Evolutionary conservation across 2,797 vertebrate genomes (phyloP).

Genomic region (Neostethus bicornis): DNA sequence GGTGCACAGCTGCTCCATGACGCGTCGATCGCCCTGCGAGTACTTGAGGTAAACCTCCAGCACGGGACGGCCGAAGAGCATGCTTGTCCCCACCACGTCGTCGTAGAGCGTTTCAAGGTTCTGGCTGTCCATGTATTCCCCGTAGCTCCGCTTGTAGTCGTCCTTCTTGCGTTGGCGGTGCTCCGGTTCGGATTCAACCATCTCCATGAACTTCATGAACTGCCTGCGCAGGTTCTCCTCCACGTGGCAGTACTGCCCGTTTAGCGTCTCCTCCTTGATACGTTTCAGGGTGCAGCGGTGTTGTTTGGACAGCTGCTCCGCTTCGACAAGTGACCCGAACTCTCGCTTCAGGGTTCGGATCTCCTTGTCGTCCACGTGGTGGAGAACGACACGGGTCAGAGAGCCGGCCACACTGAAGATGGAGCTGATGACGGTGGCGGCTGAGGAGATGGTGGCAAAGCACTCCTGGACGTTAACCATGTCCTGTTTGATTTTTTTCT

Average conservation of each 20-base stretch:
- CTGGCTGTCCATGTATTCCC: constrained; percentile 79
- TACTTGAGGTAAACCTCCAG: constrained; percentile 82
- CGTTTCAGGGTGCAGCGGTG: constrained; percentile 72
- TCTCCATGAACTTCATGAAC: constrained; percentile 82
- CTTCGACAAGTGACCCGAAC: constrained; percentile 73
- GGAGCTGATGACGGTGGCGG: constrained; percentile 82
- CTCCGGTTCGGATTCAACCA: constrained; percentile 70
- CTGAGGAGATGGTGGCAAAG: constrained; percentile 80
- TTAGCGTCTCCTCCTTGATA: constrained; percentile 81
- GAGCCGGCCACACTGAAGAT: constrained; percentile 82
- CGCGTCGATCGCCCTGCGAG: constrained; percentile 68
- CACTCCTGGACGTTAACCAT: constrained; percentile 77
- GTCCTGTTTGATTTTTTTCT: constrained; percentile 77
- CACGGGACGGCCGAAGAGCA: constrained; percentile 82
- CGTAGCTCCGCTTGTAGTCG: constrained; percentile 73
- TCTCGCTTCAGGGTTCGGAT: constrained; percentile 79
- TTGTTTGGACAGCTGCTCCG: constrained; percentile 76
- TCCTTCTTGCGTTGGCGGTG: constrained; percentile 66
- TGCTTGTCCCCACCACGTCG: constrained; percentile 78
- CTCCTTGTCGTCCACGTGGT: constrained; percentile 81
- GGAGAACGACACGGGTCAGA: constrained; percentile 81
- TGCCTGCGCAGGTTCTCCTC: constrained; percentile 83
- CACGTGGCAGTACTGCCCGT: constrained; percentile 75
- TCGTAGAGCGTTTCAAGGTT: constrained; percentile 84
- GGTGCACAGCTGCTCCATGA: constrained; percentile 81